Evolutionary conservation across 2,888 invertebrate genomes (phyloP).

Genomic region (Dolomedes plantarius): DNA sequence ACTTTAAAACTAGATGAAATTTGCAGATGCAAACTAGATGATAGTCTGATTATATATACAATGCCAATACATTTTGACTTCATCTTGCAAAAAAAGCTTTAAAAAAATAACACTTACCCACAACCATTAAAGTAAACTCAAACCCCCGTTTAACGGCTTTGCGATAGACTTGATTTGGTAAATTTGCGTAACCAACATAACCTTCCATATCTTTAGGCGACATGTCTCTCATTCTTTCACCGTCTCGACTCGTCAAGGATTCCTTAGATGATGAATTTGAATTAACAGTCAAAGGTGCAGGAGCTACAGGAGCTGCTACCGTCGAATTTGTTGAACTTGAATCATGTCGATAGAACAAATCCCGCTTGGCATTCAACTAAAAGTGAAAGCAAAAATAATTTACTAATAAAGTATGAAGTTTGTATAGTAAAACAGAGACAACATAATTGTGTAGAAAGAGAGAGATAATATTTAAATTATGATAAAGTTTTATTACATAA

Average conservation of each 20-base stretch:
- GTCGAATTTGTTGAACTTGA: conserved; percentile 27
- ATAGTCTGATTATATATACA: no score
- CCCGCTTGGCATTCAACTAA: conserved; percentile 62
- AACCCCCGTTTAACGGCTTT: conserved; percentile 74
- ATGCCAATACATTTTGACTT: no score
- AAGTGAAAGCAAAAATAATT: not conserved
- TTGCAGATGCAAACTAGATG: no score
- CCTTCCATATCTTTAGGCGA: conserved; percentile 71
- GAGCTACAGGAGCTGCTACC: conserved; percentile 34
- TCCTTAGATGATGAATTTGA: conserved; percentile 67
- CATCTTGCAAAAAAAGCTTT: no score
- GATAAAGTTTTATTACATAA: no score
- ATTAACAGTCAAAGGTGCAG: conserved; percentile 34
- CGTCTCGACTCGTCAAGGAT: conserved; percentile 47
- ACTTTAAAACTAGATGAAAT: no score
- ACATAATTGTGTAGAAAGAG: no score
- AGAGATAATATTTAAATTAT: no score
- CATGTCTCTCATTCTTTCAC: conserved; percentile 61
- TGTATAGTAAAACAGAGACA: no score
- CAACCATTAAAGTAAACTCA: conserved; percentile 74
- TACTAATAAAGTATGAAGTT: no score
- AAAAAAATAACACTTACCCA: conserved; percentile 68
- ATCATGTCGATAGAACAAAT: conserved; percentile 61
- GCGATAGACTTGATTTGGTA: conserved; percentile 74
- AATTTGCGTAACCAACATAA: conserved; percentile 73